Conservation (phyloP, 2,797 vertebrate genomes). For the Onychomys arenicola region DNA sequence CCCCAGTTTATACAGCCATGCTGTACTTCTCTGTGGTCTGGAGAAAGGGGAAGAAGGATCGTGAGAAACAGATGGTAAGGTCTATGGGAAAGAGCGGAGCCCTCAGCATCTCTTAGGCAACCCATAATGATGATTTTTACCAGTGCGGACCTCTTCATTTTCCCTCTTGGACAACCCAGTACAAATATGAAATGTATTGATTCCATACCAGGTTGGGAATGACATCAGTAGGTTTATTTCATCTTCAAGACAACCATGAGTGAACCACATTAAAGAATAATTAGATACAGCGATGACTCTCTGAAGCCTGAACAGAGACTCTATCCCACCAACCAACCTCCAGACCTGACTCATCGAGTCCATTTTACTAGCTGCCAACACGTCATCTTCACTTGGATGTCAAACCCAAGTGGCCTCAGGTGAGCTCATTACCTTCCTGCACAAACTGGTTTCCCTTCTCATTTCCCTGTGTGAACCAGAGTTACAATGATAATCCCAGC, state of each 20-base stretch:
- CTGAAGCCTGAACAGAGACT: constrained; percentile 52
- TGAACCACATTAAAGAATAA: constrained; percentile 57
- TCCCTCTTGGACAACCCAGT: not conserved
- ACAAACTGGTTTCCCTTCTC: constrained; percentile 68
- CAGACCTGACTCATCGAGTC: constrained; percentile 53
- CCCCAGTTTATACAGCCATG: not conserved
- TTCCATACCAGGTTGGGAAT: not conserved
- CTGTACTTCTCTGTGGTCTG: not conserved
- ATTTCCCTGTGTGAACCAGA: constrained; percentile 30
- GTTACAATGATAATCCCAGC: not conserved
- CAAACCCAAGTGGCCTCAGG: constrained; percentile 33
- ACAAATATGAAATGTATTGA: constrained; percentile 15
- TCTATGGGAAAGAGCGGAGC: not conserved
- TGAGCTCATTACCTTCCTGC: constrained; percentile 50
- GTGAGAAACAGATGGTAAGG: not conserved
- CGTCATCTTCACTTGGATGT: constrained; percentile 19
- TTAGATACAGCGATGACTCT: constrained; percentile 40
- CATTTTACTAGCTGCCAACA: constrained; percentile 36
- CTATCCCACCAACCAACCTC: constrained; percentile 25
- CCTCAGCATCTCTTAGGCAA: not conserved
- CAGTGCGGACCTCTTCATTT: not conserved
- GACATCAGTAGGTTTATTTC: not conserved
- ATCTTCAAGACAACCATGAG: constrained; percentile 22
- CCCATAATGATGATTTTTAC: not conserved
- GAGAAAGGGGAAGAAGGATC: not conserved